Evolutionary conservation across 1,140 invertebrate genomes (phyloP), one percentile per base, ranked within the genome.

Genomic region (Camponotus vicinus): DNA sequence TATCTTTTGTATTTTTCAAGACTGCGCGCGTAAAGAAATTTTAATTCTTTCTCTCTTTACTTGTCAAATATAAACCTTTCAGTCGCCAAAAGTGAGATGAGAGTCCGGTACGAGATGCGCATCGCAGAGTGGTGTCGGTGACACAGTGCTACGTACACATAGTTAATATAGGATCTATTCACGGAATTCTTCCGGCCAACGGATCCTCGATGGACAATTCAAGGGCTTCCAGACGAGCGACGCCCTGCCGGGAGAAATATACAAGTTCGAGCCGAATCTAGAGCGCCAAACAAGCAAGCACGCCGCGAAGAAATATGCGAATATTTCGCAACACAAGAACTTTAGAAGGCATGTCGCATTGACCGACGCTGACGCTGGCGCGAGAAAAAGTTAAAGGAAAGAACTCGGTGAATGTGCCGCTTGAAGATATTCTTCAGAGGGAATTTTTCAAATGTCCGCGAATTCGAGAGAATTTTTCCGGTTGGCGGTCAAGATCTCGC

Each of bases 71-170:
- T 4, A 18, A 52, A 52, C 15, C 49, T 52, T 52, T 18, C 15
- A 52, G 45, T 49, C 40, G 55, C 42, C 18, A 40, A 80, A 80
- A 49, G 64, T 3, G 69, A 42, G 67, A 73, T 59, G 55, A 21
- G 67, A 73, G 49, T 59, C n/a, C 79, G 27, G 37, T 95, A 94
- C 94, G 94, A 94, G 93, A 93, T 93, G 94, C 93, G 94, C 94
- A 94, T 94, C 91, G 90, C 91, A 90, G 88, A 89, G 91, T 92
- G 92, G 92, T 90, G 87, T 90, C 88, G 88, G 89, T 87, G 91
- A 92, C 91, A 92, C 91, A 92, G 86, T 92, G 88, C 91, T 93
- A 93, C 89, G 90, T 86, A 87, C 76, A 89, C 52, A 85, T 71
- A 89, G 15, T 82, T 69, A 40, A 71, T 70, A 70, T 27, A 71